Base-by-base conservation (phyloP, 2,797 vertebrate species). In the Hydrolagus colliei region DNA sequence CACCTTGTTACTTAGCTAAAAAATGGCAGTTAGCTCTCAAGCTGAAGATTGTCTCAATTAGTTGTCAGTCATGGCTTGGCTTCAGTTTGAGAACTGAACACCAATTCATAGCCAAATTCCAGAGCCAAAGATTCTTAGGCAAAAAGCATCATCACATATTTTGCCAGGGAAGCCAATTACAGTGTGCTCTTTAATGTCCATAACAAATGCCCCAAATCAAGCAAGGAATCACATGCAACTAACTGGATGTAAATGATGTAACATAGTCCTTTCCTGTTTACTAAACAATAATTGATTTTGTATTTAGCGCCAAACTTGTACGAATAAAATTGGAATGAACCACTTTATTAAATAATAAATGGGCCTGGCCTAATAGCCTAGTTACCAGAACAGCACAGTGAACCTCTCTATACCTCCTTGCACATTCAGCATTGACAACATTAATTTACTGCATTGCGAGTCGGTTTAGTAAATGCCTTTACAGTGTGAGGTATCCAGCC, bases 401-500 rank as follows among this genome's bases (percentile, higher is more conserved):
- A 52, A 3, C 41, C 6, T 52, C 41, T 52, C 41, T 27, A 27
- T 61, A 20, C 20, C 74, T 9, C 20, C 12, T 63, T 9, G 8
- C n/a, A 20, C 52, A n/a, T 61, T 61, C n/a, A 13, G 61, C 14
- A 79, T 14, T 52, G 41, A 52, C 41, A 52, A 27, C 41, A 71
- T 84, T 68, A 84, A 84, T 84, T 71, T 35, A 18, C 65, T 20
- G 18, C 65, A 84, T 68, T 82, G 78, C 20, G 16, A 2, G 20
- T 18, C 12, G 67, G n/a, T 80, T 67, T 32, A 80, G 7, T 22
- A 32, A 84, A 68, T 71, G 32, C 32, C 65, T 84, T 80, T 84
- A 16, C 32, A 84, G 68, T 84, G 68, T 71, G 32, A 84, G 41
- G 32, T 41, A 41, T 84, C 16, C 79, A 52, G n/a, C 65, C 71